Base-by-base conservation (phyloP, 2,888 invertebrate species). In the Pristionchus exspectatus region DNA sequence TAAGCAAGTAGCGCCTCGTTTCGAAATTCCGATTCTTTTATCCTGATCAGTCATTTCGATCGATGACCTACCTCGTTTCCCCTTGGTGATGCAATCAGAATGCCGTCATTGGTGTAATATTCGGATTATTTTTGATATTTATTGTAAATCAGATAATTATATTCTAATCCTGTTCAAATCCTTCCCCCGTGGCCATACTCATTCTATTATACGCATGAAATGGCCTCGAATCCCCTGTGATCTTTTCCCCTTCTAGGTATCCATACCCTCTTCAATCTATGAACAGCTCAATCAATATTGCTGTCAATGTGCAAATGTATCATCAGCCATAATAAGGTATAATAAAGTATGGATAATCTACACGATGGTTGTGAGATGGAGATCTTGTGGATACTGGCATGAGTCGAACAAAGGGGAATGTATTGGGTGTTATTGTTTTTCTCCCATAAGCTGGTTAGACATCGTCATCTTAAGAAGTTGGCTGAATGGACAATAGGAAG, bases 61-160 rank as follows among this genome's bases (percentile, higher is more conserved):
- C 44, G 77, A 7, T 77, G 77, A 44, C n/a, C 77, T 77, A 77
- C 77, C 77, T 77, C 77, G 38, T 38, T 69, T 27, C 77, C 77
- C 3, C 24, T 77, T 44, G 44, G 77, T 44, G 44, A 77, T 77
- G 77, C 77, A 77, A 77, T 77, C 44, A 14, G 7, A 77, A 44
- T 77, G 44, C 21, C 44, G 50, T 77, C 12, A 12, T 72, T 44
- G 77, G 38, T 77, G 77, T 77, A 77, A 44, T 44, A 77, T 77
- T 38, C 77, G 38, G 74, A 16, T 38, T 30, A 33, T 74, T 18
- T 12, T 69, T n/a, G n/a, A 69, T 30, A 27, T 69, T 69, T 24
- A 18, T 74, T 33, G 74, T 74, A 74, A n/a, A 21, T 38, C 30
- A 3, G 33, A 72, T 30, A 38, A 18, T 74, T n/a, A 9, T 69